Evolutionary conservation across 2,888 invertebrate genomes (phyloP).

Genomic region (Zonitis immaculata): DNA sequence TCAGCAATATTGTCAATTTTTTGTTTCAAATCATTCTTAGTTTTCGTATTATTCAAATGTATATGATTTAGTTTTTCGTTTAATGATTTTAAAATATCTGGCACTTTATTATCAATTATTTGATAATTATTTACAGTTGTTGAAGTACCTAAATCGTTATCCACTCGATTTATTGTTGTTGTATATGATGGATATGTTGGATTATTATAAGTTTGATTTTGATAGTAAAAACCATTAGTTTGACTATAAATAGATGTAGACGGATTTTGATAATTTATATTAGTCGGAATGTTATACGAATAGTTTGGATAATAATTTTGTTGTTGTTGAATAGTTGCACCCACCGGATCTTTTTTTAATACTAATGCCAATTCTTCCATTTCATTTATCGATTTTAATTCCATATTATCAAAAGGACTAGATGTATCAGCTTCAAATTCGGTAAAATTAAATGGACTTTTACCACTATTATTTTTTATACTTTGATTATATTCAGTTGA

Average conservation of each 20-base stretch:
- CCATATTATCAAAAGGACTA: slow-evolving; percentile 91
- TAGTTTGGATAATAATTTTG: slow-evolving; percentile 19
- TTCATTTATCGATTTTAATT: slow-evolving; percentile 87
- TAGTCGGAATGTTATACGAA: slow-evolving; percentile 29
- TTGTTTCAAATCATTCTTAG: no score
- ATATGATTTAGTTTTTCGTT: slow-evolving; percentile 58
- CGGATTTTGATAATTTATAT: slow-evolving; percentile 16
- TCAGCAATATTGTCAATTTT: slow-evolving; percentile 39
- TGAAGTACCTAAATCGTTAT: slow-evolving; percentile 7
- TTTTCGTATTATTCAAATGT: slow-evolving; percentile 32
- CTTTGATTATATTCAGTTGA: slow-evolving; percentile 25
- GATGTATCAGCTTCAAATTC: slow-evolving; percentile 91
- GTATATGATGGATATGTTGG: slow-evolving; percentile 1
- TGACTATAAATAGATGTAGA: slow-evolving; percentile 19
- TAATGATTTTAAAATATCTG: slow-evolving; percentile 70
- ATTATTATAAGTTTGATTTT: slow-evolving; percentile 8
- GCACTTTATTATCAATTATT: slow-evolving; percentile 50
- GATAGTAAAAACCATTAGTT: slow-evolving; percentile 27
- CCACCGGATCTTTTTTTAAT: slow-evolving; percentile 45
- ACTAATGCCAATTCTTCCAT: slow-evolving; percentile 86
- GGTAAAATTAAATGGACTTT: slow-evolving; percentile 54
- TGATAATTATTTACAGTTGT: slow-evolving; percentile 1
- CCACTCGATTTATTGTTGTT: slow-evolving; percentile 5
- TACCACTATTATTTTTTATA: slow-evolving; percentile 26
- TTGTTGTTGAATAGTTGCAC: no score